Conservation (phyloP, 2,888 invertebrate species). For the Cylloceria caligata region DNA sequence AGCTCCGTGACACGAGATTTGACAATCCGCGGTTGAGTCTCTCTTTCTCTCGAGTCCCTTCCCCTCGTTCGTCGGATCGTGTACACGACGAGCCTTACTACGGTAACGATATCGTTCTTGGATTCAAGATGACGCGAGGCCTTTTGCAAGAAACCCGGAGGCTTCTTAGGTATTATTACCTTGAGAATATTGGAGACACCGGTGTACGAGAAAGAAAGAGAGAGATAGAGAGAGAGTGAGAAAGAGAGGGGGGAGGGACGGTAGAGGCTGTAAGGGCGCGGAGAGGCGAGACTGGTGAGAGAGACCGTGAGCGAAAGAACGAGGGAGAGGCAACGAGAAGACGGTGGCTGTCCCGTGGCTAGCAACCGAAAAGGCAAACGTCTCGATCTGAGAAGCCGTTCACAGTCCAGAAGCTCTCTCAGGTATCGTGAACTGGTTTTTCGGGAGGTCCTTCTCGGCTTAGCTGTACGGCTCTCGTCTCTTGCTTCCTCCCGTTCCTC, state of each 20-base stretch:
- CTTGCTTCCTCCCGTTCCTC: conserved; percentile 33
- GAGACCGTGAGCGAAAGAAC: conserved; percentile 51
- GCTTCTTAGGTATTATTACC: conserved; percentile 35
- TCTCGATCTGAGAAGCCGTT: conserved; percentile 63
- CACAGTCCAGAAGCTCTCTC: conserved; percentile 62
- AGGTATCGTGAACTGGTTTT: conserved; percentile 79
- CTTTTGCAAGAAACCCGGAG: background rate
- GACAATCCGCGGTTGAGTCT: conserved; percentile 44
- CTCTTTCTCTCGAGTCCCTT: background rate
- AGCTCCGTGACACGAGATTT: conserved; percentile 54
- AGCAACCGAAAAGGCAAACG: conserved; percentile 81
- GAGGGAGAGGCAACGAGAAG: conserved; percentile 66
- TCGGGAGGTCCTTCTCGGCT: conserved; percentile 74
- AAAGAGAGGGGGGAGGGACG: conserved; percentile 14
- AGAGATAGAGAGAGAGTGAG: too few species aligned
- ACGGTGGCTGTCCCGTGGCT: conserved; percentile 79
- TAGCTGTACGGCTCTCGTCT: conserved; percentile 43
- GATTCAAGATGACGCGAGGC: background rate
- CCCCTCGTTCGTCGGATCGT: background rate
- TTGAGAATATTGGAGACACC: conserved; percentile 38
- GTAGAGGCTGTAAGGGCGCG: conserved; percentile 60
- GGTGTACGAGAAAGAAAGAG: conserved; percentile 39
- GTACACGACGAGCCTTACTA: background rate
- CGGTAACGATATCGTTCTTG: background rate
- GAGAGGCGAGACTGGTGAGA: conserved; percentile 55